Evolutionary conservation across 2,797 vertebrate genomes (phyloP).

Genomic region (Pangasius mekongensis): DNA sequence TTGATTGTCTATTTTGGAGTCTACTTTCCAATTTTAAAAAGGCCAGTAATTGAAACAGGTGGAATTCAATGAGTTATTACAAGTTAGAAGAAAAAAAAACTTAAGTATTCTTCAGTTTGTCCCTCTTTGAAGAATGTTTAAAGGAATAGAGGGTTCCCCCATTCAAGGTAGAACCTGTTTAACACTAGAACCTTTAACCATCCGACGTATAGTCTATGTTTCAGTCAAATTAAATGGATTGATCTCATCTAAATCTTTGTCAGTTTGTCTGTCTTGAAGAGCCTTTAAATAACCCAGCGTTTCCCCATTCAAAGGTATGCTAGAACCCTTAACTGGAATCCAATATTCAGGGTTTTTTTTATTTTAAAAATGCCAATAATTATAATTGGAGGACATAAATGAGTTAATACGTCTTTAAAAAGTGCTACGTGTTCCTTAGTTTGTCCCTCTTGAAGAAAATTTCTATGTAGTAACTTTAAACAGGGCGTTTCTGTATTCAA

Average conservation of each 20-base stretch:
- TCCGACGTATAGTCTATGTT: background rate
- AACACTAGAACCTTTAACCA: background rate
- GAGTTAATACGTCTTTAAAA: background rate
- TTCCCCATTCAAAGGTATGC: background rate
- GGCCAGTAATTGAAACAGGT: background rate
- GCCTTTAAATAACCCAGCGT: background rate
- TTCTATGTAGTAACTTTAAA: background rate
- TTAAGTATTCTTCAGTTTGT: background rate
- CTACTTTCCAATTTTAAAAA: background rate
- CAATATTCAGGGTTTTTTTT: background rate
- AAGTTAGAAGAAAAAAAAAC: background rate
- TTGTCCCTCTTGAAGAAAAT: background rate
- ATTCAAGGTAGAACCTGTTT: background rate
- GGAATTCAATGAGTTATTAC: background rate
- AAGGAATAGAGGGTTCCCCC: background rate
- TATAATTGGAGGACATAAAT: background rate
- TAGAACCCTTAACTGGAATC: background rate
- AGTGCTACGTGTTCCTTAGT: background rate
- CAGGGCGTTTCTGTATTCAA: background rate
- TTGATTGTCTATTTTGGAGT: background rate
- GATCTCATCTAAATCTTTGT: background rate
- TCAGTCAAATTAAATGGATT: background rate
- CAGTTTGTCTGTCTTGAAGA: background rate
- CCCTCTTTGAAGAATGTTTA: background rate
- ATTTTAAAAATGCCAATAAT: background rate